Base-by-base conservation (phyloP, 2,113 vertebrate species). In the Cololabis saira region DNA sequence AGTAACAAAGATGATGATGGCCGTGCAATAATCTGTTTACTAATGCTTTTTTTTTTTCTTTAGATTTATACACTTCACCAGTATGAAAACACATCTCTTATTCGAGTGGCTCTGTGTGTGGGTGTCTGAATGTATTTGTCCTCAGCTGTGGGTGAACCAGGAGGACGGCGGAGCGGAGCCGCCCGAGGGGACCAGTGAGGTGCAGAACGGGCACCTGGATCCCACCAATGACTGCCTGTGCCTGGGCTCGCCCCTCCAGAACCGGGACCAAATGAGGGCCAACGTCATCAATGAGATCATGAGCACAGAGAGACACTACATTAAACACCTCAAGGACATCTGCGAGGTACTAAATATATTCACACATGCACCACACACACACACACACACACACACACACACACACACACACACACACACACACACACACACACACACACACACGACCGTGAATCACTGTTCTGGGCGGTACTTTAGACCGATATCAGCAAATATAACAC, bases 251-350 rank as follows among this genome's bases (percentile, higher is more conserved):
- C 95, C 95, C 41, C 92, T 96, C 18, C 97, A 99, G 92, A 99
- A 99, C 93, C 93, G 98, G 18, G 97, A 99, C 92, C 98, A 99
- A 92, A 99, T 99, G 97, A 96, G 98, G 86, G 97, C 98, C 70
- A 99, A 99, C 16, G 98, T 99, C 93, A 99, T 99, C 93, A 98
- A 99, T 66, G 98, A 99, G 90, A 99, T 99, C 86, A 98, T 99
- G 97, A 98, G 96, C 93, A 99, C 98, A 15, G 98, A 99, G 88
- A 95, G 97, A 78, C 97, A 99, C 91, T 99, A 99, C 87, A 99
- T 99, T 91, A 99, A 99, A 87, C 97, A 99, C 88, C 95, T 99
- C 86, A 98, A 98, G 91, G 97, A 99, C 89, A 99, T 99, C 81
- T 99, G 97, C 2, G 97, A 99, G 95, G 97, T 99, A 95, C 48